phyloP scores from a whole-genome alignment of 2,888 invertebrate species.

The Hoplodrina blanda region DNA sequence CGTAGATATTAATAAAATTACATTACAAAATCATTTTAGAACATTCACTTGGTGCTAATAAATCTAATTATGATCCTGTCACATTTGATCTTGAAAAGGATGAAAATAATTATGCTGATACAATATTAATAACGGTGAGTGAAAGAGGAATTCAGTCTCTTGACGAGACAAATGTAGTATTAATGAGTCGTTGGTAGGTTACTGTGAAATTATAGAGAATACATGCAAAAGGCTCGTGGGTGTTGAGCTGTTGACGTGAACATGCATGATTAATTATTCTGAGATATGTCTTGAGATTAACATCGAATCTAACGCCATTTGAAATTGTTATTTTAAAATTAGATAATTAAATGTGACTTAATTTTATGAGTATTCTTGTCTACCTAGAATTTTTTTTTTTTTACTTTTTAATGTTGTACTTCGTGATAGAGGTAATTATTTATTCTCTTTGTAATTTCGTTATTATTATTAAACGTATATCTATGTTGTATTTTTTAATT shows the following conservation, averaged over 20 bases:
- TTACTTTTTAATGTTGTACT: not conserved
- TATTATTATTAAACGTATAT: not conserved
- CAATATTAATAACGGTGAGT: conserved; percentile 85
- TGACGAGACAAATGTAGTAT: conserved; percentile 87
- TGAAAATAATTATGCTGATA: conserved; percentile 81
- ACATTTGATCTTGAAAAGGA: conserved; percentile 78
- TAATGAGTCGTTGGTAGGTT: conserved; percentile 80
- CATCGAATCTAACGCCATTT: not conserved
- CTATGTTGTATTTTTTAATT: not conserved
- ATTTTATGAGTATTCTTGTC: too few species aligned
- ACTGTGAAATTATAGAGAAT: conserved; percentile 63
- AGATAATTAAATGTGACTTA: not conserved
- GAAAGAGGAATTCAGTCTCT: conserved; percentile 85
- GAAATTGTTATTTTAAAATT: not conserved
- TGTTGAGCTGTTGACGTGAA: conserved; percentile 24
- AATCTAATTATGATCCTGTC: conserved; percentile 78
- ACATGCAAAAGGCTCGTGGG: conserved; percentile 11
- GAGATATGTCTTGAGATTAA: conserved; percentile 15
- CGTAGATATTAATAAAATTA: conserved; percentile 56
- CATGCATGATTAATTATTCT: conserved; percentile 36
- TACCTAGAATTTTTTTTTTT: not conserved
- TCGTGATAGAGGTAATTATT: too few species aligned
- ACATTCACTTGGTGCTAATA: conserved; percentile 67
- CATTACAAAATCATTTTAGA: conserved; percentile 64
- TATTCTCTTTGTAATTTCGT: not conserved